Conservation (phyloP, 2,888 invertebrate species). For the Pseudolycoriella hygida region DNA sequence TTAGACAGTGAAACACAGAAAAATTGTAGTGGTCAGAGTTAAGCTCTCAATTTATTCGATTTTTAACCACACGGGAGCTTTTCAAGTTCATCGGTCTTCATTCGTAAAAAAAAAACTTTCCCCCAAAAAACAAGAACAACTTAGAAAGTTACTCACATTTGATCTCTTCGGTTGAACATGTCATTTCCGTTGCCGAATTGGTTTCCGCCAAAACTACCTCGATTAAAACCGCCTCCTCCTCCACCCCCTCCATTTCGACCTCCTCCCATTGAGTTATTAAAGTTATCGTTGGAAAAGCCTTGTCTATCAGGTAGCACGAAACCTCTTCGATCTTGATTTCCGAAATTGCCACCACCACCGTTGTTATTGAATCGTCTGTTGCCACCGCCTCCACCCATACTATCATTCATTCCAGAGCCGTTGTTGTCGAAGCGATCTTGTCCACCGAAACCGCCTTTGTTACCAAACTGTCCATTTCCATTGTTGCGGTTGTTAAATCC, state of each 20-base stretch:
- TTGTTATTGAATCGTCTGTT: slow-evolving; percentile 6
- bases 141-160: slow-evolving; percentile 14
- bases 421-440: background rate
- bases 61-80: too few species aligned
- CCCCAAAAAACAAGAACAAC: too few species aligned
- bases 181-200: slow-evolving; percentile 14
- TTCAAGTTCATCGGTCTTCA: too few species aligned
- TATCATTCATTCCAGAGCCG: background rate
- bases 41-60: too few species aligned
- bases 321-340: slow-evolving; percentile 23
- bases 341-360: slow-evolving; percentile 10
- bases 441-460: slow-evolving; percentile 5
- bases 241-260: slow-evolving; percentile 8
- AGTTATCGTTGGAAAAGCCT: slow-evolving; percentile 6
- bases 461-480: background rate
- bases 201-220: slow-evolving; percentile 8
- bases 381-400: background rate
- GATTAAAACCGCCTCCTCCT: slow-evolving; percentile 3
- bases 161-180: slow-evolving; percentile 34
- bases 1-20: too few species aligned
- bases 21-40: too few species aligned
- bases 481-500: slow-evolving; percentile 5
- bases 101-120: too few species aligned
- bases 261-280: background rate
- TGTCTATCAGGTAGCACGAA: slow-evolving; percentile 20